phyloP scores from a whole-genome alignment of 1,140 invertebrate species.

The Branchinecta lynchi region DNA sequence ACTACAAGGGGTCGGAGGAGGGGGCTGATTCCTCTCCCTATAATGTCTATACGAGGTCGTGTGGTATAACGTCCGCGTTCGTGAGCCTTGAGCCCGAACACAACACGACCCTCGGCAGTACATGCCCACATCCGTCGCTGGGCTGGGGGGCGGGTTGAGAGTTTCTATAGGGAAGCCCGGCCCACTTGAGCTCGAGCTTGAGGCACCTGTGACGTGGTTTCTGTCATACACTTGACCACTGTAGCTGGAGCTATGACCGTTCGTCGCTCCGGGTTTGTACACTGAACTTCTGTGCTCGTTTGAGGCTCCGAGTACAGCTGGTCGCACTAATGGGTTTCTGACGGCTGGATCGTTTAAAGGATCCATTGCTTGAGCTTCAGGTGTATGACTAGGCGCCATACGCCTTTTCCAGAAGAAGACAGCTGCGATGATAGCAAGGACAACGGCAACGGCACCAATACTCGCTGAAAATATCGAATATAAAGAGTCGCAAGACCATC shows the following conservation, averaged over 20 bases:
- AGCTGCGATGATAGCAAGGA: slow-evolving; percentile 34
- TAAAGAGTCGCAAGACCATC: too few relatives aligned
- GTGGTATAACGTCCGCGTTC: slow-evolving; percentile 13
- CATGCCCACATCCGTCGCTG: slow-evolving; percentile 44
- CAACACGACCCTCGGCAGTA: slow-evolving; percentile 27
- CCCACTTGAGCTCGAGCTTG: slow-evolving; percentile 47
- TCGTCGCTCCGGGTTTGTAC: not conserved
- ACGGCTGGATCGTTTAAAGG: slow-evolving; percentile 29
- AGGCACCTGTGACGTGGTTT: slow-evolving; percentile 63
- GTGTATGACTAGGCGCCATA: slow-evolving; percentile 35
- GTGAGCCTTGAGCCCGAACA: not conserved
- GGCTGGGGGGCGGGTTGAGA: slow-evolving; percentile 75
- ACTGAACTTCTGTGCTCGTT: not conserved
- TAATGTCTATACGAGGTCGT: slow-evolving; percentile 46
- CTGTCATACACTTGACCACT: slow-evolving; percentile 50
- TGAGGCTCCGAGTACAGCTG: not conserved
- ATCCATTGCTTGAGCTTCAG: slow-evolving; percentile 42
- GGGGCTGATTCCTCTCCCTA: slow-evolving; percentile 60
- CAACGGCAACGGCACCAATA: slow-evolving; percentile 30
- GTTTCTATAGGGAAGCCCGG: slow-evolving; percentile 55
- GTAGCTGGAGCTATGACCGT: slow-evolving; percentile 12
- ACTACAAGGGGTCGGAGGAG: slow-evolving; percentile 81
- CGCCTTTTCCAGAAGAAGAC: slow-evolving; percentile 33
- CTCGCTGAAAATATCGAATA: not conserved
- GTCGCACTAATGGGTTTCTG: not conserved